Evolutionary conservation across 2,888 invertebrate genomes (phyloP), one percentile per base, ranked within the genome.

Genomic region (Sabellastarte sp.): DNA sequence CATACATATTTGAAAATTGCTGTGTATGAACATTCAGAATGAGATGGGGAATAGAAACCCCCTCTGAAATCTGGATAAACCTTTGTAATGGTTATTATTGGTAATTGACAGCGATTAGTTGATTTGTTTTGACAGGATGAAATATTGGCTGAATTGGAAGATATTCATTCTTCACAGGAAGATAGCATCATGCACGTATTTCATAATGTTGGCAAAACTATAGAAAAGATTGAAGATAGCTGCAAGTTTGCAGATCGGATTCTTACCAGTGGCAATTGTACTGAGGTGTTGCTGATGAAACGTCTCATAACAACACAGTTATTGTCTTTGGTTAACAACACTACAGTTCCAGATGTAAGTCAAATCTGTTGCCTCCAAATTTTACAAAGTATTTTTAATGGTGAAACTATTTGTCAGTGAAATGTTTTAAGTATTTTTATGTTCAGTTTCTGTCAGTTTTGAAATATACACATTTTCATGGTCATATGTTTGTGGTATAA

Each of bases 111-210:
- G n/a, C n/a, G n/a, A n/a, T n/a, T n/a, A n/a, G n/a, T n/a, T n/a
- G n/a, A n/a, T n/a, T n/a, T n/a, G n/a, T n/a, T n/a, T n/a, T n/a
- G n/a, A n/a, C n/a, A n/a, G n/a, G n/a, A n/a, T n/a, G n/a, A n/a
- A n/a, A 88, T 91, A 52, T 66, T 84, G 51, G 67, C 75, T 55
- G 82, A 84, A 60, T 70, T 84, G 50, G 81, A 80, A 60, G 72
- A 78, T 10, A 69, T 78, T 52, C 94, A 95, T 82, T 90, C 91
- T 65, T 90, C 91, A 77, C 89, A 93, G 66, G 94, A 94, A 84
- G 87, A 95, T 50, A 90, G 91, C 82, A 90, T 95, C 41, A 95
- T 95, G 93, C 93, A 94, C 80, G 87, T 91, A 67, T 89, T 91
- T 78, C 91, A 84, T 69, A 86, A 89, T 66, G 89, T 94, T 62